Base-by-base conservation (phyloP, 2,888 invertebrate genomes). In the Anoncus sp. region DNA sequence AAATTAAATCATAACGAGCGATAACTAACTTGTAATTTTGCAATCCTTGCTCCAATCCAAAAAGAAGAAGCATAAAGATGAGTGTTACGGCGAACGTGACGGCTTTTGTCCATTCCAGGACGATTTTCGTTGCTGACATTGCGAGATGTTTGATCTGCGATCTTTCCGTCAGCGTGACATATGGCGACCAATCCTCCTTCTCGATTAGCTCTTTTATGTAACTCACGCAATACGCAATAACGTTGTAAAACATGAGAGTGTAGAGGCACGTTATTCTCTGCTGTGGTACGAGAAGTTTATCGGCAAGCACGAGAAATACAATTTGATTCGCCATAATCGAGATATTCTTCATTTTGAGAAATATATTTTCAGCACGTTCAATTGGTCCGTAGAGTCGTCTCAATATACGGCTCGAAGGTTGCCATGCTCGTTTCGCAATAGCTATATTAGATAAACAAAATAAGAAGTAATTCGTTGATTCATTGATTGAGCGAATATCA, bases 211-310 rank as follows among this genome's bases (percentile, higher is more conserved):
- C 96, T 79, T 95, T 94, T 22, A 96, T 94, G 91, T 96, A 96
- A 83, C 94, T 93, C 12, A 96, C 94, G 85, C 96, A 95, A 91
- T 96, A 96, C 0, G 96, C 95, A 80, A 96, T 92, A 7, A 96
- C 96, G 90, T 96, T 96, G 93, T 96, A 96, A 91, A 96, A 96
- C 95, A 96, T 95, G 18, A 96, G 92, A 0, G 96, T 95, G 90
- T 96, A 96, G 24, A 96, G 93, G 51, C 94, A 94, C 0, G 96
- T 96, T 47, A 95, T 92, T 84, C 93, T 90, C 81, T 92, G 88
- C 85, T 92, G 63, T 82, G 90, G 83, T 91, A 94, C 92, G 35
- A 96, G 91, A 35, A 95, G 92, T 24, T 94, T 92, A 86, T 96
- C 96, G 87, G 95, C 95, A 69, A 96, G 93, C 82, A 95, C 94